Evolutionary conservation across 1,140 invertebrate genomes (phyloP).

Genomic region (Leptonema lineaticorne): DNA sequence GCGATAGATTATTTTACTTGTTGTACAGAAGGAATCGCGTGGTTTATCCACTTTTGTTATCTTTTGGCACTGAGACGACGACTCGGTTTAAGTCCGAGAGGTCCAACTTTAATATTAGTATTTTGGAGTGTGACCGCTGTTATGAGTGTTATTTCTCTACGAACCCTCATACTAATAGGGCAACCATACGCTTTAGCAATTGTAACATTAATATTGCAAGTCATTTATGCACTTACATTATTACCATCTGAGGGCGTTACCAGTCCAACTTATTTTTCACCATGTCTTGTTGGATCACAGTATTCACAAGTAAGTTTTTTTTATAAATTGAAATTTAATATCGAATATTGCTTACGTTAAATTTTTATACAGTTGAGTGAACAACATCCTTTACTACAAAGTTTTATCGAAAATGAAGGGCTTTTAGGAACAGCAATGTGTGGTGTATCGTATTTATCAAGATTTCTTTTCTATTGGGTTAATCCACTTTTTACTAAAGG

Average conservation of each 20-base stretch:
- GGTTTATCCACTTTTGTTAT: constrained; percentile 78
- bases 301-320: constrained; percentile 52
- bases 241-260: constrained; percentile 57
- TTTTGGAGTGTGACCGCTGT: constrained; percentile 66
- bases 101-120: constrained; percentile 67
- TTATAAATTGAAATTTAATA: constrained; percentile 3
- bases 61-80: constrained; percentile 66
- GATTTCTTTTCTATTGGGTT: constrained; percentile 86
- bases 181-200: constrained; percentile 53
- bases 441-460: constrained; percentile 67
- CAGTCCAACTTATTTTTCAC: constrained; percentile 53
- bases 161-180: constrained; percentile 51
- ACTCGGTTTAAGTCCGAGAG: constrained; percentile 66
- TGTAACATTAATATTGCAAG: constrained; percentile 56
- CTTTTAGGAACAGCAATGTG: constrained; percentile 82
- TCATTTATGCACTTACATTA: constrained; percentile 63
- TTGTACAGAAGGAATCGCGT: constrained; percentile 68
- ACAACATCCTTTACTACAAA: constrained; percentile 61
- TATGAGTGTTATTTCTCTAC: constrained; percentile 60
- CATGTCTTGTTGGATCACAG: constrained; percentile 55
- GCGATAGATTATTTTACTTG: constrained; percentile 70
- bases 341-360: background rate
- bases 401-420: constrained; percentile 55
- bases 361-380: constrained; percentile 52
- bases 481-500: constrained; percentile 84